Conservation (phyloP, 1,140 invertebrate species). For the Hestina assimilis region DNA sequence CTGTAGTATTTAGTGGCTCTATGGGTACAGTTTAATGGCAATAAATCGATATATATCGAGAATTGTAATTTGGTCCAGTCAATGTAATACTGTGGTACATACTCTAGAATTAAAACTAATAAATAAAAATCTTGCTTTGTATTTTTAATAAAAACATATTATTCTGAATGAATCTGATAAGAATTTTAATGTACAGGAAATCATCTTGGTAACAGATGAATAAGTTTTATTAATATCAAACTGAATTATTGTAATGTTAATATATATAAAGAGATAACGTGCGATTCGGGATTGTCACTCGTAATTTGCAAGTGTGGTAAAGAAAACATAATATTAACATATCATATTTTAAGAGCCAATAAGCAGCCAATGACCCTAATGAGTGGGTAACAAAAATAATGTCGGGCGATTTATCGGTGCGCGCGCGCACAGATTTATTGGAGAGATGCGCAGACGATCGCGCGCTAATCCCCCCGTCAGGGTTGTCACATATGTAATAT, state of each 20-base stretch:
- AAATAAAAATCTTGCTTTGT: too few species aligned
- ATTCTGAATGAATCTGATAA: neutral
- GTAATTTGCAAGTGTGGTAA: conserved; percentile 51
- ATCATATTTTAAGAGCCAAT: conserved; percentile 72
- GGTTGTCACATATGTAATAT: conserved; percentile 34
- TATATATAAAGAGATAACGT: conserved; percentile 33
- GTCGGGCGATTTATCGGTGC: conserved; percentile 66
- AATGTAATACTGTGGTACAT: too few species aligned
- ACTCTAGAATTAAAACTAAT: too few species aligned
- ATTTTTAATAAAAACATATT: neutral
- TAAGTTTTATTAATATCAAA: neutral
- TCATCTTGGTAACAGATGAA: neutral
- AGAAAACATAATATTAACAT: conserved; percentile 57
- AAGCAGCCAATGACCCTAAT: conserved; percentile 76
- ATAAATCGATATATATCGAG: too few species aligned
- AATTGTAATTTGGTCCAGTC: too few species aligned
- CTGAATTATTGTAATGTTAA: conserved; percentile 3
- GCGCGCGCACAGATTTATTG: conserved; percentile 72
- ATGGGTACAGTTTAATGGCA: too few species aligned
- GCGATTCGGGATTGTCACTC: conserved; percentile 37
- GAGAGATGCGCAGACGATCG: conserved; percentile 47
- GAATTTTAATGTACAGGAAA: neutral
- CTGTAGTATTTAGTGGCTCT: too few species aligned
- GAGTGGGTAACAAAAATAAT: conserved; percentile 75
- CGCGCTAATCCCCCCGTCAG: conserved; percentile 58